Percentiles rank a stretch among this genome's conserved stretches.
Conservation (phyloP, 2,797 vertebrate genomes). For the Scomberomorus guttatus region DNA sequence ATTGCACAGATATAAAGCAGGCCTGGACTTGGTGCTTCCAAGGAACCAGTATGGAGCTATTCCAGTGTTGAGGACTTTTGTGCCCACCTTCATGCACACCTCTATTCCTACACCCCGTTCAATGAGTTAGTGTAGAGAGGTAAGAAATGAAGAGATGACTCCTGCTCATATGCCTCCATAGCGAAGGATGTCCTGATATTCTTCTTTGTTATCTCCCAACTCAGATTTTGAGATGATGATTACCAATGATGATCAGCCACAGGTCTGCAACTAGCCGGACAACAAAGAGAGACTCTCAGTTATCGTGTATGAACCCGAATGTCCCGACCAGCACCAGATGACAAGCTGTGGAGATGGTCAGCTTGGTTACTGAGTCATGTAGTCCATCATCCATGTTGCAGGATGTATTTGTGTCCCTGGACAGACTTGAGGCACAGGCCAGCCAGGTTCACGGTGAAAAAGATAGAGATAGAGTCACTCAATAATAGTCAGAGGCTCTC, state of each 20-base stretch:
- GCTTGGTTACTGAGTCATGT: not conserved
- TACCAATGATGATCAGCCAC: not conserved
- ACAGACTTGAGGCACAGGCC: not conserved
- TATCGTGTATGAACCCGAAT: constrained; percentile 18
- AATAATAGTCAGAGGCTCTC: not conserved
- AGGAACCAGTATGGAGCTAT: not conserved
- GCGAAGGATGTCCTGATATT: not conserved
- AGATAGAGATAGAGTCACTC: not conserved
- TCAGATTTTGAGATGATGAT: constrained; percentile 15
- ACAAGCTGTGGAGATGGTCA: not conserved
- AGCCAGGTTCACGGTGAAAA: not conserved
- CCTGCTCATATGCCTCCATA: not conserved
- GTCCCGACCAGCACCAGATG: not conserved
- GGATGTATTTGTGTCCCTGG: not conserved
- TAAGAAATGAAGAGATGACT: not conserved
- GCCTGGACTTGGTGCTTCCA: not conserved
- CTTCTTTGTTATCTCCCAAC: not conserved
- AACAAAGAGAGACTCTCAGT: not conserved
- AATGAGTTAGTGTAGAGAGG: not conserved
- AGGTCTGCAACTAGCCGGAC: constrained; percentile 7
- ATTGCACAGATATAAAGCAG: constrained; percentile 14
- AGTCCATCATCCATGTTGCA: constrained; percentile 15
- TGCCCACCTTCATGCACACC: not conserved
- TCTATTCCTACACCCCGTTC: constrained; percentile 2
- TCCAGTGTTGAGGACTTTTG: not conserved